Percentiles rank a stretch among this genome's conserved stretches.
These are phyloP conservation scores for Mesembrinibis cayennensis DNA, from an alignment of 2,113 vertebrate genomes.

Conservation along the genomic window DNA sequence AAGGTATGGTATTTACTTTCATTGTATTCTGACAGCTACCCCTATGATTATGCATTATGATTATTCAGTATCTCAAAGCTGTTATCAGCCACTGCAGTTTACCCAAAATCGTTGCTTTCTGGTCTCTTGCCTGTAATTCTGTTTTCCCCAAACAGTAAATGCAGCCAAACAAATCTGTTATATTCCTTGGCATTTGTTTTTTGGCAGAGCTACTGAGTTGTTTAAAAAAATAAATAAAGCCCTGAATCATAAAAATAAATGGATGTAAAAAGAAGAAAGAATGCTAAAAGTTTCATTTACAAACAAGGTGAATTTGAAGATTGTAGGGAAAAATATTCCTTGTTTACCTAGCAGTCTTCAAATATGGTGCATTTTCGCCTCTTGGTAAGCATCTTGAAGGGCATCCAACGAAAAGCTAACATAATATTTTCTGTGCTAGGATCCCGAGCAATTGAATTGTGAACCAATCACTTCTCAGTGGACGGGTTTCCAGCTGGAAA, in stretches of 20 bases:
- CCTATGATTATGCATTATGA: slow-evolving; percentile 26
- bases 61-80: slow-evolving; percentile 14
- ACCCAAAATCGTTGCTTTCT: background rate
- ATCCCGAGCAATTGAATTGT: background rate
- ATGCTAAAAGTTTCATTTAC: background rate
- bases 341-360: background rate
- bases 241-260: slow-evolving; percentile 8
- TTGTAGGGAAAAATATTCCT: background rate
- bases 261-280: slow-evolving; percentile 17
- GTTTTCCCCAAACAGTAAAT: slow-evolving; percentile 14
- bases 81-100: slow-evolving; percentile 26
- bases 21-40: slow-evolving; percentile 38
- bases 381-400: background rate
- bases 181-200: background rate
- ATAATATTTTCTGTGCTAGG: background rate
- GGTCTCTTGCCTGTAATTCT: slow-evolving; percentile 31
- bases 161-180: slow-evolving; percentile 19
- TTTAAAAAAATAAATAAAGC: background rate
- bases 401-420: background rate
- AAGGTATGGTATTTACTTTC: slow-evolving; percentile 25
- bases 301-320: background rate
- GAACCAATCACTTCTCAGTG: background rate
- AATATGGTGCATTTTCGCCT: background rate
- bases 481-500: background rate
- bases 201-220: background rate